phyloP scores from a whole-genome alignment of 1,140 invertebrate species.

The Cyclina sinensis region DNA sequence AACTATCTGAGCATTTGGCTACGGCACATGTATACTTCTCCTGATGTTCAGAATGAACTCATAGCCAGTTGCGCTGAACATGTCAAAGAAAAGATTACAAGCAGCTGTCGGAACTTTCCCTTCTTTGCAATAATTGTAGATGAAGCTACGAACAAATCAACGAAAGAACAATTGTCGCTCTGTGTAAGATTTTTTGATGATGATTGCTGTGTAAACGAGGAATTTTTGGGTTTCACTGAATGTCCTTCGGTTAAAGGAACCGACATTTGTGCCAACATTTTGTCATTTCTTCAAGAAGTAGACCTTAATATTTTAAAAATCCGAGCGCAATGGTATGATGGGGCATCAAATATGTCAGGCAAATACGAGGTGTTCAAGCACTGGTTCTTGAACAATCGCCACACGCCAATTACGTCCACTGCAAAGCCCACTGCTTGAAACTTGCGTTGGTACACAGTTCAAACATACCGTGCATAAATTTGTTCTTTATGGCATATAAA shows the following conservation, averaged over 20 bases:
- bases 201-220: not conserved
- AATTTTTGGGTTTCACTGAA: slow-evolving; percentile 26
- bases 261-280: not conserved
- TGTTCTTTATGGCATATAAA: too few species aligned
- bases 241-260: not conserved
- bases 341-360: too few species aligned
- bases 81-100: not conserved
- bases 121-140: not conserved
- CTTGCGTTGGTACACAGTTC: slow-evolving; percentile 7
- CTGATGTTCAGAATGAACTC: not conserved
- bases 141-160: slow-evolving; percentile 7
- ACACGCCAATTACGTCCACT: slow-evolving; percentile 24
- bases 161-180: not conserved
- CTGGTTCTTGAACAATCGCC: not conserved
- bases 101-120: not conserved
- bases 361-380: too few species aligned
- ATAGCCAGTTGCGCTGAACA: not conserved
- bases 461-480: too few species aligned
- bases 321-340: slow-evolving; percentile 9
- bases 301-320: slow-evolving; percentile 23
- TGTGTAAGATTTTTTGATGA: not conserved
- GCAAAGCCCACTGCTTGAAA: slow-evolving; percentile 15
- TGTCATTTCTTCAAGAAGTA: not conserved
- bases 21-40: not conserved
- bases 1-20: not conserved